phyloP scores from a whole-genome alignment of 2,113 vertebrate genomes.

The Odontesthes bonariensis region DNA sequence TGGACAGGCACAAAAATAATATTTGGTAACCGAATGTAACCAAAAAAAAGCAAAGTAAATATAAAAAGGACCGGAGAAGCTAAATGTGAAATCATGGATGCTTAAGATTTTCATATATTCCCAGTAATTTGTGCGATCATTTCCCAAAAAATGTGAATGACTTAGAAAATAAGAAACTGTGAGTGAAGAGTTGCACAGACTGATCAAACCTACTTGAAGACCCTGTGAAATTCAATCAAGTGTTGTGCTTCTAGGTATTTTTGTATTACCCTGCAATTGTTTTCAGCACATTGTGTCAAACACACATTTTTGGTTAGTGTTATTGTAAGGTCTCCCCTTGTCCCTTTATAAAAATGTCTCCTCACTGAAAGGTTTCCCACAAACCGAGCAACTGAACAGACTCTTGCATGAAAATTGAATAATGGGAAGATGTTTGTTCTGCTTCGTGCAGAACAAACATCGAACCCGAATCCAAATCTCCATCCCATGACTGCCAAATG shows the following conservation, averaged over 20 bases:
- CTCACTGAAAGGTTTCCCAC: too few species aligned
- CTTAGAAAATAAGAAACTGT: background rate
- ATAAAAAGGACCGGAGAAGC: too few species aligned
- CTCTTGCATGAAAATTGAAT: background rate
- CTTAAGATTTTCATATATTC: background rate
- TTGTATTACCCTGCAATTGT: background rate
- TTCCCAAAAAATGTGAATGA: conserved; percentile 48
- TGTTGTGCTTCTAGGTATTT: background rate
- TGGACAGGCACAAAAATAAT: conserved; percentile 11
- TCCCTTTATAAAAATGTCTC: background rate
- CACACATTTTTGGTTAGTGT: background rate
- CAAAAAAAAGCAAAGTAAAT: too few species aligned
- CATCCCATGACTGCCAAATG: too few species aligned
- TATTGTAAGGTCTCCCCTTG: background rate
- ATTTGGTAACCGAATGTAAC: background rate
- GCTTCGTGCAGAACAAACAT: too few species aligned
- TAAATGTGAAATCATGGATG: conserved; percentile 14
- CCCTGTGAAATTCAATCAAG: background rate
- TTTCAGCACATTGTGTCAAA: background rate
- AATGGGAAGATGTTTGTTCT: too few species aligned
- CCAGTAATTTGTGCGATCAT: conserved; percentile 20
- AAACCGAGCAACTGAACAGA: background rate
- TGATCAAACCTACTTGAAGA: background rate
- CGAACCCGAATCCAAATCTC: too few species aligned
- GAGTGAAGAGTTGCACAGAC: background rate